These are phyloP conservation scores for Tridacna gigas DNA, from an alignment of 2,888 invertebrate species.

Conservation along the genomic window DNA sequence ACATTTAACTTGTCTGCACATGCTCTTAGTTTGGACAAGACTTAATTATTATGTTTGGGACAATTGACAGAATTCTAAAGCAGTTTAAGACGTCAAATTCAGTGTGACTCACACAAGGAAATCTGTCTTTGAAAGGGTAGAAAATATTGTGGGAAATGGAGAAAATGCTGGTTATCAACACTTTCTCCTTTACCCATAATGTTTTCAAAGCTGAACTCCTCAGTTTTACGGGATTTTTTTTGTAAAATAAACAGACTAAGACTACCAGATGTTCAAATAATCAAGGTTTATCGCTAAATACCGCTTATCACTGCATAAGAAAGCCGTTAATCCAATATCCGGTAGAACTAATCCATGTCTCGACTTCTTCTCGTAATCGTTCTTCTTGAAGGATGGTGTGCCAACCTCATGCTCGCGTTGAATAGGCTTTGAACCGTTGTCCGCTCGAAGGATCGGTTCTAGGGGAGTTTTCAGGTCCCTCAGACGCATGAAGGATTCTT, in stretches of 20 bases:
- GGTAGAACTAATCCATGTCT: conserved; percentile 11
- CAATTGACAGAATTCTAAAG: too few relatives aligned
- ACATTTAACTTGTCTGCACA: too few relatives aligned
- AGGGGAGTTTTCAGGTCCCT: conserved; percentile 15
- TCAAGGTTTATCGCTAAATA: not conserved
- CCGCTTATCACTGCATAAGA: conserved; percentile 10
- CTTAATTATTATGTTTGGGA: not conserved
- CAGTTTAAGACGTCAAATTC: too few relatives aligned
- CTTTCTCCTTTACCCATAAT: too few relatives aligned
- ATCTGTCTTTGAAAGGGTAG: too few relatives aligned
- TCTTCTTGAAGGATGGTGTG: conserved; percentile 8
- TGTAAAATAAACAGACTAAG: not conserved
- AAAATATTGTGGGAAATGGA: too few relatives aligned
- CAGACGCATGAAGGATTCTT: not conserved
- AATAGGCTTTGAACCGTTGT: not conserved
- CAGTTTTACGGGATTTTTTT: too few relatives aligned
- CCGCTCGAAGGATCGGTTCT: not conserved
- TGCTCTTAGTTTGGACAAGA: not conserved
- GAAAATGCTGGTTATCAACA: too few relatives aligned
- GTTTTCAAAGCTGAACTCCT: too few relatives aligned
- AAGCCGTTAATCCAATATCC: conserved; percentile 16
- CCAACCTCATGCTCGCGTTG: conserved; percentile 5
- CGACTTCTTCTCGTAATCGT: conserved; percentile 6
- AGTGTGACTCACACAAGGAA: too few relatives aligned
- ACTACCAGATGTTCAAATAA: not conserved